Evolutionary conservation across 2,113 vertebrate genomes (phyloP).

Genomic region (Panurus biarmicus): DNA sequence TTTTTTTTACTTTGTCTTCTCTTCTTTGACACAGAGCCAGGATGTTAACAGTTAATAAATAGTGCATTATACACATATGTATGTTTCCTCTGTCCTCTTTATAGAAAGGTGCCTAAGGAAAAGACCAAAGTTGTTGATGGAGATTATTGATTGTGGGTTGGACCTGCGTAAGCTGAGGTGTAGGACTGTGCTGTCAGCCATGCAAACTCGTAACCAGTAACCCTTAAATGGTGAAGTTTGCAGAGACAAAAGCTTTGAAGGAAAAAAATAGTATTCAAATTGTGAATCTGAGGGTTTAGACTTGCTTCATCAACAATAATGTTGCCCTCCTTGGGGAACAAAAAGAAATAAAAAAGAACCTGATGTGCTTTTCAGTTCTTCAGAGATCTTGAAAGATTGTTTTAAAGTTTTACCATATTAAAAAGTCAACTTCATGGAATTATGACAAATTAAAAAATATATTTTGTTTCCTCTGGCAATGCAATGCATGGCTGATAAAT

Average conservation of each 20-base stretch:
- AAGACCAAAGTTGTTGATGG: background rate
- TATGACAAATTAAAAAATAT: background rate
- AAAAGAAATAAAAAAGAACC: no score
- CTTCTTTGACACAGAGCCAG: background rate
- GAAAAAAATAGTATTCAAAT: background rate
- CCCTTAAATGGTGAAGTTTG: background rate
- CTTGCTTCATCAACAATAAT: background rate
- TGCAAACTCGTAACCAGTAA: background rate
- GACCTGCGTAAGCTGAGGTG: background rate
- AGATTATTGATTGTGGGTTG: background rate
- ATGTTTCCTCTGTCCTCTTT: background rate
- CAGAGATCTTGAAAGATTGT: background rate
- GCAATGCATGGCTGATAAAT: constrained; percentile 26
- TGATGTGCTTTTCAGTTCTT: background rate
- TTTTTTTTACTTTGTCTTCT: background rate
- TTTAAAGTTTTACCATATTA: background rate
- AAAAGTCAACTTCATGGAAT: background rate
- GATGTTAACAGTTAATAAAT: background rate
- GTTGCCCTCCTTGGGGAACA: background rate
- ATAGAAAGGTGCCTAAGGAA: background rate
- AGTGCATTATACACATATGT: background rate
- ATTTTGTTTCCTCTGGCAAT: constrained; percentile 28
- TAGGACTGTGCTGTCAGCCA: background rate
- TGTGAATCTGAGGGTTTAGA: background rate
- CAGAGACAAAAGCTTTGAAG: background rate